Evolutionary conservation across 2,797 vertebrate genomes (phyloP).

Genomic region (Graptemys geographica): DNA sequence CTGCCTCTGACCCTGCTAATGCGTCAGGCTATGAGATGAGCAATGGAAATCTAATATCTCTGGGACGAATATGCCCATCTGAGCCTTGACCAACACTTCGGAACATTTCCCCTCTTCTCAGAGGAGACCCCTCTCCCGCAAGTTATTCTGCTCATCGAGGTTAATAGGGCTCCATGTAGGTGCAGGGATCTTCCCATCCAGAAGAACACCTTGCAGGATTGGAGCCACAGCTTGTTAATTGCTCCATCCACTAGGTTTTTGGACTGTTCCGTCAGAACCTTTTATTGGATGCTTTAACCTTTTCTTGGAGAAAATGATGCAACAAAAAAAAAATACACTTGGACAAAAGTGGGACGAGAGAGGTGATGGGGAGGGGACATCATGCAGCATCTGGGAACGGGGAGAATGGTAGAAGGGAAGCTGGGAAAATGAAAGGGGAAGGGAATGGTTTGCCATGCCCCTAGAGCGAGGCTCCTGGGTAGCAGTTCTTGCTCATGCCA

Average conservation of each 20-base stretch:
- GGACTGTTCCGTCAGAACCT: background rate
- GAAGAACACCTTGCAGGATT: background rate
- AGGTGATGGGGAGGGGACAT: background rate
- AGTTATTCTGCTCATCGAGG: background rate
- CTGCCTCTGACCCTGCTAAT: background rate
- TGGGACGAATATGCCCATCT: background rate
- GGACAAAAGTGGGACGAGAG: background rate
- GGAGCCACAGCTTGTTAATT: background rate
- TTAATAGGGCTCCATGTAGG: background rate
- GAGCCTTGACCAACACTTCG: background rate
- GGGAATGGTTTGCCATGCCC: no score
- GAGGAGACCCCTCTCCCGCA: background rate
- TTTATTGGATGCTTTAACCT: background rate
- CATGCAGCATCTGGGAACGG: background rate
- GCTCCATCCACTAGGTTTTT: background rate
- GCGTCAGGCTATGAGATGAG: background rate
- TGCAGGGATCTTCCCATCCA: background rate
- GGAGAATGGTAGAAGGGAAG: background rate
- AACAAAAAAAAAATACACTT: no score
- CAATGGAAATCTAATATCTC: background rate
- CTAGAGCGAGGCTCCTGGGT: no score
- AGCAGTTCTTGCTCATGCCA: no score
- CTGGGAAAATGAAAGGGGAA: background rate
- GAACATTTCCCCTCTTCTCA: background rate
- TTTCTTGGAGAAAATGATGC: background rate